Evolutionary conservation across 37 sponge, comb jelly and placozoan genomes (phyloP).

Genomic region (Ephydatia muelleri): DNA sequence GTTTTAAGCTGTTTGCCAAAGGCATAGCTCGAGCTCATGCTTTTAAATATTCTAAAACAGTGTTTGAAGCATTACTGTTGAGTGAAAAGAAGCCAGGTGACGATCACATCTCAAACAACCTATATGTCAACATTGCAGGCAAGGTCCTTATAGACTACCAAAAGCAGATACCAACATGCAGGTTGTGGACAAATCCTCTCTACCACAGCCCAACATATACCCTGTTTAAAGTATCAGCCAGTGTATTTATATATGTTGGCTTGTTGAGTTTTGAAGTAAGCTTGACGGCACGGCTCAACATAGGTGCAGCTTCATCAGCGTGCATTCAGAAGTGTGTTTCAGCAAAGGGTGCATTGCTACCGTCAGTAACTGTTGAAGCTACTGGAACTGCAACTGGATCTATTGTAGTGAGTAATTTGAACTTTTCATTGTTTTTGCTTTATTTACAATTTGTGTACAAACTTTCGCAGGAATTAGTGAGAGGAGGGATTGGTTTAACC

Average conservation of each 20-base stretch:
- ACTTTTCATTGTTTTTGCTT: no score
- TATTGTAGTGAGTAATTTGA: no score
- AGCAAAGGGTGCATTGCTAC: no score
- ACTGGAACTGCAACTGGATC: no score
- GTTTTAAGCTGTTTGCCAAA: slow-evolving; percentile 40
- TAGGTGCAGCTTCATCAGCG: not conserved
- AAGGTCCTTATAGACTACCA: not conserved
- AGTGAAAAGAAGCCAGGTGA: not conserved
- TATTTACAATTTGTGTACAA: no score
- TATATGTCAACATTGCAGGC: not conserved
- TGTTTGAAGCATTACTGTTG: not conserved
- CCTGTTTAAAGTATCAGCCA: not conserved
- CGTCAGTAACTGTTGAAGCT: no score
- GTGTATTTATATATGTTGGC: not conserved
- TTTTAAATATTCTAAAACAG: slow-evolving; percentile 39
- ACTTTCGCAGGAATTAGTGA: no score
- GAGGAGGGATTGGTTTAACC: no score
- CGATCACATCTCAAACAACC: not conserved
- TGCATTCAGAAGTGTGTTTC: not conserved
- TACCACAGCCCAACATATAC: not conserved
- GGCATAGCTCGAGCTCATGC: slow-evolving; percentile 38
- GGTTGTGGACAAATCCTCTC: not conserved
- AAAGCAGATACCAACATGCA: not conserved
- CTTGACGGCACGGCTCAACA: not conserved
- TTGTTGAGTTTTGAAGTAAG: not conserved